Base-by-base conservation (phyloP, 2,888 invertebrate genomes). In the Nephrocerus scutellatus region DNA sequence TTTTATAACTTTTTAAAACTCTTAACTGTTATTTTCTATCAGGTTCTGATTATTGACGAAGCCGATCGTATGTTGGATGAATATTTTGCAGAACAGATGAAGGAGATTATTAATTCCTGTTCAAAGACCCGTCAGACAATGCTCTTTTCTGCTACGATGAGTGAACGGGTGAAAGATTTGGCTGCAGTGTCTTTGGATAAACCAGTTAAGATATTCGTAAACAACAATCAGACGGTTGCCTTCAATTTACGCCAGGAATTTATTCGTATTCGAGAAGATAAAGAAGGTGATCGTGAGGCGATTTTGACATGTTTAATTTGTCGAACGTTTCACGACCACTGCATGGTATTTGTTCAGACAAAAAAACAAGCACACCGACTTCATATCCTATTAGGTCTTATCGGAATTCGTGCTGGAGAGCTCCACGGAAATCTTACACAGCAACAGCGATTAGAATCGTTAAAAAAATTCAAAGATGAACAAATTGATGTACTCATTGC, bases 141-240 rank as follows among this genome's bases (percentile, higher is more conserved):
- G 79, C 71, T 98, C 41, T 97, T 97, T 72, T 97, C 97, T 0
- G 98, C 98, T 22, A 98, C 98, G 10, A 97, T 98, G 96, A 93
- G 93, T n/a, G 96, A 96, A 37, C 82, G 89, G 68, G 96, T 96
- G n/a, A 84, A 91, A 66, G 93, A 93, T 67, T 71, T 98, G 38
- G 95, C 92, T 0, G 81, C 91, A 0, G 88, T 98, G 2, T 95
- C 96, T 0, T 72, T 98, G 18, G 80, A 83, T 47, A 88, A 89
- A 54, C 97, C 98, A 0, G 86, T 96, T 19, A 87, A 87, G 62
- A 76, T 98, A 39, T 98, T 97, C 67, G 88, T 98, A 1, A 92
- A 98, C 65, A 90, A 87, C 49, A 96, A 95, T 63, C 88, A 88
- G 56, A 90, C 93, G 52, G 93, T 97, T 2, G 96, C 97, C 0